Percentiles rank a stretch among this genome's conserved stretches.
Conservation (phyloP, 2,888 invertebrate genomes). For the Cancer borealis region DNA sequence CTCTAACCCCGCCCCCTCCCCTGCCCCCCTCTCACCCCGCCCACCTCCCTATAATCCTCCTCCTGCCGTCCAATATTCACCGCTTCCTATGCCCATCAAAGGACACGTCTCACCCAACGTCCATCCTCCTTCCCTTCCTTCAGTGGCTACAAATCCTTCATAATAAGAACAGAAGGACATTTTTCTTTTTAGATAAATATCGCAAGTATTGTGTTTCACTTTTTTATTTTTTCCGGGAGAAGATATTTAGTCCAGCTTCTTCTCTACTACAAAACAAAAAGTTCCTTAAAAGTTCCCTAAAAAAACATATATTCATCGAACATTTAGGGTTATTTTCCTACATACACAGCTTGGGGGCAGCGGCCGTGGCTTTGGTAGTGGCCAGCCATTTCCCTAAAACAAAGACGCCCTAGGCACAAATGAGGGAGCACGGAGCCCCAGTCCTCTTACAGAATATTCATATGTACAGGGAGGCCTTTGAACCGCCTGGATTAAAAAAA, state of each 20-base stretch:
- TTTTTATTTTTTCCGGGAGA: too few relatives aligned
- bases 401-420: background rate
- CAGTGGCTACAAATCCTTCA: background rate
- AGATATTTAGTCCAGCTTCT: too few relatives aligned
- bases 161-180: background rate
- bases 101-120: background rate
- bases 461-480: background rate
- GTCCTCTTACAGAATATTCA: background rate
- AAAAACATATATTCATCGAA: too few relatives aligned
- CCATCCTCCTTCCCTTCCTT: background rate
- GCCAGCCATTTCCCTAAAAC: background rate
- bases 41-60: background rate
- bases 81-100: background rate
- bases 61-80: background rate
- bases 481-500: background rate
- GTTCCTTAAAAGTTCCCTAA: too few relatives aligned
- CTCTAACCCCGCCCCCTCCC: too few relatives aligned
- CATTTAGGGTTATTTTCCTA: too few relatives aligned
- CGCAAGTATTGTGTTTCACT: too few relatives aligned
- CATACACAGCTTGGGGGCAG: background rate
- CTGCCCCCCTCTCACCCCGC: too few relatives aligned
- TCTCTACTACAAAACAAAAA: too few relatives aligned
- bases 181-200: background rate
- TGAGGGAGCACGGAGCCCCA: background rate
- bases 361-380: background rate